Conservation (phyloP, 1,140 invertebrate species). For the Bombus turneri region DNA sequence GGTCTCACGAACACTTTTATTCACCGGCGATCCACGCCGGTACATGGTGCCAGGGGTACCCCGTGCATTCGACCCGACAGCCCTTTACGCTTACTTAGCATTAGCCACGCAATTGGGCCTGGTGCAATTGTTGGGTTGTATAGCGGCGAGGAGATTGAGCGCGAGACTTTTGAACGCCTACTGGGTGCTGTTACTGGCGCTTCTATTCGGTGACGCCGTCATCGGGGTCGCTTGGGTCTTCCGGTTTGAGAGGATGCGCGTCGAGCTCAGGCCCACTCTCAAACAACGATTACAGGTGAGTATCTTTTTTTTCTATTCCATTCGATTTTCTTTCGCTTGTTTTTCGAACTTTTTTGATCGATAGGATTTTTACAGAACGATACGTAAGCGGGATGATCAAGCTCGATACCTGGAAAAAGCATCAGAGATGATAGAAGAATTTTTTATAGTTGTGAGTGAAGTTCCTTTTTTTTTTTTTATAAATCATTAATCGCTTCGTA, state of each 20-base stretch:
- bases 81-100: constrained; percentile 92
- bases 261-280: constrained; percentile 87
- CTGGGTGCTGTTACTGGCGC: constrained; percentile 90
- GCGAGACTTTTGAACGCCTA: constrained; percentile 92
- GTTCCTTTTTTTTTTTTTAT: not conserved
- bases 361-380: not conserved
- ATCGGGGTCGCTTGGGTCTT: constrained; percentile 94
- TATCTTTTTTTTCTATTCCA: not conserved
- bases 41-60: constrained; percentile 88
- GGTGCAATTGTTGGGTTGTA: constrained; percentile 89
- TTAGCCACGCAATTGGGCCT: constrained; percentile 87
- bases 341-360: not conserved
- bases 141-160: constrained; percentile 90
- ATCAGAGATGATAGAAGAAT: no score
- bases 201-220: constrained; percentile 92
- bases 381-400: not conserved
- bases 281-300: constrained; percentile 81
- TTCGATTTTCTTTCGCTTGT: not conserved
- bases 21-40: constrained; percentile 85
- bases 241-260: constrained; percentile 89
- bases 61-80: constrained; percentile 89
- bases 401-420: not conserved
- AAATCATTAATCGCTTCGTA: no score
- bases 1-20: constrained; percentile 87
- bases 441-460: no score